Evolutionary conservation across 1,140 invertebrate species (phyloP).

Genomic region (Maniola jurtina): DNA sequence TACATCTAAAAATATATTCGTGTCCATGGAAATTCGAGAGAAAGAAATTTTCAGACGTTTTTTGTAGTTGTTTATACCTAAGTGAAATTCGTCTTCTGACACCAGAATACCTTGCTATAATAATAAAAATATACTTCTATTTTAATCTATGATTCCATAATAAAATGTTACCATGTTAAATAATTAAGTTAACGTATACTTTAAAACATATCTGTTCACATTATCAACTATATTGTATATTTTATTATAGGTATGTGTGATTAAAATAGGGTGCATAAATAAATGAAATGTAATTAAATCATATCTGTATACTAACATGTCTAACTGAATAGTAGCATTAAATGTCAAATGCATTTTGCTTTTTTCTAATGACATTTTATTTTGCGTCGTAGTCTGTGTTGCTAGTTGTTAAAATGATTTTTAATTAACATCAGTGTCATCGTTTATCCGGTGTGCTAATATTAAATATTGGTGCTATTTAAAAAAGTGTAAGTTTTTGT

Average conservation of each 20-base stretch:
- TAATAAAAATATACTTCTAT: slow-evolving; percentile 3
- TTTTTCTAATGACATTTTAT: slow-evolving; percentile 13
- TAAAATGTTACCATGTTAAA: slow-evolving; percentile 71
- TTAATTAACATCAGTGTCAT: slow-evolving; percentile 15
- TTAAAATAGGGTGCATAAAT: slow-evolving; percentile 53
- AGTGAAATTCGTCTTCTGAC: not conserved
- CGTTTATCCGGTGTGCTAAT: slow-evolving; percentile 52
- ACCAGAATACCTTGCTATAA: slow-evolving; percentile 2
- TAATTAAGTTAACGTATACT: slow-evolving; percentile 62
- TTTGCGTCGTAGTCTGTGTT: slow-evolving; percentile 31
- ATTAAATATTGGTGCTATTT: slow-evolving; percentile 75
- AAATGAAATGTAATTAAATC: slow-evolving; percentile 49
- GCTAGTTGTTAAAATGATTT: slow-evolving; percentile 38
- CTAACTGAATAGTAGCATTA: slow-evolving; percentile 17
- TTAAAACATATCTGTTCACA: slow-evolving; percentile 68
- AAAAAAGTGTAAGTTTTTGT: slow-evolving; percentile 49
- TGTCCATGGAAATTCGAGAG: not conserved
- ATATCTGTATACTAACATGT: slow-evolving; percentile 38
- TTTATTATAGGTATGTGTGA: slow-evolving; percentile 59
- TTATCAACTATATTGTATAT: slow-evolving; percentile 63
- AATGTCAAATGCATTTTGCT: slow-evolving; percentile 27
- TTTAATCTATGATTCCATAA: slow-evolving; percentile 42
- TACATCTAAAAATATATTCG: slow-evolving; percentile 13
- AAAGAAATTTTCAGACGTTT: not conserved
- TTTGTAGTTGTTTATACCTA: not conserved